phyloP scores from a whole-genome alignment of 2,797 vertebrate species.

The Telmatherina bonti region DNA sequence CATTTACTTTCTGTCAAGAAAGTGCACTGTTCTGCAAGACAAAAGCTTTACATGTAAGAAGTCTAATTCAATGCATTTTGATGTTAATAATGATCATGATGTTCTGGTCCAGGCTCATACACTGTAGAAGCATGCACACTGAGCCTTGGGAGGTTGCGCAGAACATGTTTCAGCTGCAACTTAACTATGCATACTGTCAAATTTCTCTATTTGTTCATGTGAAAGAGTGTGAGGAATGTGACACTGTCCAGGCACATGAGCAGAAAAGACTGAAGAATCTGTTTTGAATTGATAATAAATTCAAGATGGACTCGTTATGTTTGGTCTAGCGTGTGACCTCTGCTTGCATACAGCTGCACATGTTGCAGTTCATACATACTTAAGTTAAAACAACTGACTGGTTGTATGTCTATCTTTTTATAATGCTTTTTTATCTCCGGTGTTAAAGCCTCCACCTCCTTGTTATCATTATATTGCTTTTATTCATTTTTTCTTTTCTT shows the following conservation, averaged over 20 bases:
- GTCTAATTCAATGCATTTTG: slow-evolving; percentile 26
- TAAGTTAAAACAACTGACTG: not conserved
- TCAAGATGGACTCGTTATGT: slow-evolving; percentile 18
- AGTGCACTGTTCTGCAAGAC: slow-evolving; percentile 23
- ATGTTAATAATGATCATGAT: slow-evolving; percentile 16
- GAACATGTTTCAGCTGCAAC: slow-evolving; percentile 23
- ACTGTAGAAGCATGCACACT: slow-evolving; percentile 32
- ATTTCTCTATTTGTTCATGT: slow-evolving; percentile 38
- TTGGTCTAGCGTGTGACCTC: slow-evolving; percentile 7
- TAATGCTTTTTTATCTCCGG: not conserved
- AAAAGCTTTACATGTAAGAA: slow-evolving; percentile 33
- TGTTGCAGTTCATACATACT: not conserved
- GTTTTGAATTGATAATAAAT: slow-evolving; percentile 10
- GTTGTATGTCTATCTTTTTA: not conserved
- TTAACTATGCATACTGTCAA: slow-evolving; percentile 58
- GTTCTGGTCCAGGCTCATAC: slow-evolving; percentile 10
- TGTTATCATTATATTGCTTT: not conserved
- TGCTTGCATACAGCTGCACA: not conserved
- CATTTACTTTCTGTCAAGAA: slow-evolving; percentile 44
- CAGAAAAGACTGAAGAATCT: slow-evolving; percentile 1
- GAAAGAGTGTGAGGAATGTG: slow-evolving; percentile 40
- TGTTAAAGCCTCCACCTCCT: not conserved
- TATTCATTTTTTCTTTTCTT: not conserved
- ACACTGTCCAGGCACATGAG: slow-evolving; percentile 26
- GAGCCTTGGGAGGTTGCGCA: slow-evolving; percentile 38